These are phyloP conservation scores for Perodicticus potto DNA, from an alignment of 2,797 vertebrate species.

Conservation along the genomic window DNA sequence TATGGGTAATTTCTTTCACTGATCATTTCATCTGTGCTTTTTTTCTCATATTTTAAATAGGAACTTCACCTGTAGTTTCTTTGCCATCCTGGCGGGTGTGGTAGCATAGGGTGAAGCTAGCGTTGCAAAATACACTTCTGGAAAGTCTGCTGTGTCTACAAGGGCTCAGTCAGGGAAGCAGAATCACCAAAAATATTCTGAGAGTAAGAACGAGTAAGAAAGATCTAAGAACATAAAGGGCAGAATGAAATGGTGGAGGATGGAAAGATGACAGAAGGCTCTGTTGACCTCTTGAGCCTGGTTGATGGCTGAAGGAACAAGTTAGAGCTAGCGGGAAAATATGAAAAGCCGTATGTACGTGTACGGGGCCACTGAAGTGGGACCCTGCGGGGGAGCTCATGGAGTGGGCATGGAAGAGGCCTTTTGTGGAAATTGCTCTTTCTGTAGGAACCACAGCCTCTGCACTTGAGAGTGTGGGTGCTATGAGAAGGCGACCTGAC, in stretches of 20 bases:
- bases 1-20: neutral
- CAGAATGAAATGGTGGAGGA: neutral
- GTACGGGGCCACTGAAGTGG: neutral
- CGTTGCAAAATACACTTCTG: neutral
- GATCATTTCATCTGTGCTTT: neutral
- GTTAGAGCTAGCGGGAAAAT: neutral
- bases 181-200: neutral
- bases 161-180: neutral
- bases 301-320: neutral
- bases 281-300: neutral
- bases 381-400: neutral
- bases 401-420: neutral
- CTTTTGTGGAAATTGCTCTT: neutral
- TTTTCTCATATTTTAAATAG: neutral
- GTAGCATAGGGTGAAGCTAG: neutral
- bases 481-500: neutral
- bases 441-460: neutral
- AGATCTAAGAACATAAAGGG: neutral
- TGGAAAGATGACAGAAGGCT: neutral
- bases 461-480: rapidly evolving
- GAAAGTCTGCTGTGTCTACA: neutral
- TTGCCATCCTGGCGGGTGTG: neutral
- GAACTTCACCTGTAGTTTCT: neutral
- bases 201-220: neutral
- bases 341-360: neutral